Evolutionary conservation across 2,888 invertebrate species (phyloP), one percentile per base, ranked within the genome.

Genomic region (Portevinia maculata): DNA sequence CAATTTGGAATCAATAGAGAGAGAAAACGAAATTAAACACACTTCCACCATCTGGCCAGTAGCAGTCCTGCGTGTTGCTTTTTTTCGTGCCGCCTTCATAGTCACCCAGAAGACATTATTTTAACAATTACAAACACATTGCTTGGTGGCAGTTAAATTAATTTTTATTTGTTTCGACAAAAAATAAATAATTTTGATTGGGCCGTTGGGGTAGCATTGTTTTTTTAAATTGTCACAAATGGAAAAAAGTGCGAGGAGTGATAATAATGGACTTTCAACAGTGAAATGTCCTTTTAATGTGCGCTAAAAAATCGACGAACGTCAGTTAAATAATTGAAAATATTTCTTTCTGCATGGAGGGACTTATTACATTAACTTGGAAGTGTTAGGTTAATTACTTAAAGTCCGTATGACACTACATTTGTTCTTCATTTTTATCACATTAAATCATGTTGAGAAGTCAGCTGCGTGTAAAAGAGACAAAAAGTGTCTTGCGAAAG

Each of bases 91-190:
- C 52, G 44, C 75, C 57, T 21, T 17, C 37, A 32, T 15, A 62
- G 64, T 52, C 65, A 65, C 48, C 60, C 52, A 50, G 53, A 24
- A 67, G 76, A 34, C 78, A 76, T 76, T 70, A 81, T 39, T 48
- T 11, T 52, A 48, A 65, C 81, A 76, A 76, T 71, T 76, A 71
- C 71, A 64, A 78, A 67, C 78, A 83, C 81, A 78, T 76, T 83
- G 78, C 81, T 53, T 59, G 70, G 65, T 71, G 81, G 65, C 78
- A 83, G 78, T 83, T 83, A 83, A 83, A 83, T 71, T 71, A 83
- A 83, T 76, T 83, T 76, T 83, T 44, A 76, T 83, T 83, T 71
- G 59, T 83, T 70, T 65, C 32, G 24, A 6, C 5, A 13, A 15
- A 28, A 52, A 53, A 76, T 34, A 62, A 41, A 70, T 76, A 64